Evolutionary conservation across 2,113 vertebrate genomes (phyloP).

Genomic region (Heloderma charlesbogerti): DNA sequence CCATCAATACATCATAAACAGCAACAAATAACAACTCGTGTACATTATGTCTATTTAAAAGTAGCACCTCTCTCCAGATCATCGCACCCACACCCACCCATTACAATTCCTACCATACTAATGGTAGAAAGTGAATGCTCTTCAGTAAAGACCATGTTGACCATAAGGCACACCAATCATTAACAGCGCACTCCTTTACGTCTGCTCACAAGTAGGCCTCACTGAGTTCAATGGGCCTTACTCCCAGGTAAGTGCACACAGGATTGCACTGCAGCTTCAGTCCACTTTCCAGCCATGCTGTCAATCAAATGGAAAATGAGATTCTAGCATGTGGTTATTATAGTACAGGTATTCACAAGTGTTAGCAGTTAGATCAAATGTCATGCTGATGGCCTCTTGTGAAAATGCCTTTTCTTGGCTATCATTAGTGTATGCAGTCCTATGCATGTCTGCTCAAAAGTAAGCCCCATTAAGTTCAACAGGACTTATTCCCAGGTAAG

Average conservation of each 20-base stretch:
- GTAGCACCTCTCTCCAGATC: background rate
- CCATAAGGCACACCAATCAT: background rate
- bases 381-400: background rate
- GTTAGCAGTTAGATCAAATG: background rate
- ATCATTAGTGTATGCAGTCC: background rate
- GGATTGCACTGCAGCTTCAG: too few species aligned
- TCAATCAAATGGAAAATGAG: background rate
- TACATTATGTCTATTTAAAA: background rate
- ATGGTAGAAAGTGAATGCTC: background rate
- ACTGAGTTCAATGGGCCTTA: background rate
- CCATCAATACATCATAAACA: background rate
- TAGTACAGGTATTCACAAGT: background rate
- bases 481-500: too few species aligned
- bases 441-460: too few species aligned
- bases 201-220: background rate
- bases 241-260: background rate
- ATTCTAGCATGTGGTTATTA: background rate
- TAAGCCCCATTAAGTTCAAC: too few species aligned
- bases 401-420: slow-evolving; percentile 2
- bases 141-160: background rate
- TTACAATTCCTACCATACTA: background rate
- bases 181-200: too few species aligned
- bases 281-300: background rate
- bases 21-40: background rate
- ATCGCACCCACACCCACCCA: background rate